Evolutionary conservation across 53 echinoderm and acorn worm genomes (phyloP).

Genomic region (Apostichopus leukothele): DNA sequence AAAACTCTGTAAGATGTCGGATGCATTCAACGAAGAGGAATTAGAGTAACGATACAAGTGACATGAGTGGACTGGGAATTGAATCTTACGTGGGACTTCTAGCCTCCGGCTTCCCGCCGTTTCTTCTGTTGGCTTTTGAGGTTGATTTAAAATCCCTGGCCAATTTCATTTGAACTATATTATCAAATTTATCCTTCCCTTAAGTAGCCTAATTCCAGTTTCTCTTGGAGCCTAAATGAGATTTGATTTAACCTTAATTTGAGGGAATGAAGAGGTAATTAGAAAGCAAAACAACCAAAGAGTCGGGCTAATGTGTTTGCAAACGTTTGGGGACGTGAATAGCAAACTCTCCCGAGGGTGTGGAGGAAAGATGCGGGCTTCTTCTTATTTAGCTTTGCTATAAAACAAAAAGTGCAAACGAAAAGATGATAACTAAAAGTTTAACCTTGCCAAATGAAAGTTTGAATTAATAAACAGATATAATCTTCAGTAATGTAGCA

Average conservation of each 20-base stretch:
- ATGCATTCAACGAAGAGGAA: slow-evolving; percentile 4
- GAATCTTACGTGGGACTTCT: slow-evolving; percentile 11
- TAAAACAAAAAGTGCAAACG: neutral
- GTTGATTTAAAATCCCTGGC: slow-evolving; percentile 43
- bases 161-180: slow-evolving; percentile 33
- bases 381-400: neutral
- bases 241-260: slow-evolving; percentile 51
- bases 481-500: neutral
- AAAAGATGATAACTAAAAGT: neutral
- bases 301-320: slow-evolving; percentile 46
- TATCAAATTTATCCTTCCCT: slow-evolving; percentile 50
- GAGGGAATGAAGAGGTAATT: slow-evolving; percentile 40
- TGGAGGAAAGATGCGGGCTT: neutral
- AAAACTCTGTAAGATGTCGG: slow-evolving; percentile 10
- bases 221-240: slow-evolving; percentile 50
- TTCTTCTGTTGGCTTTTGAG: slow-evolving; percentile 42
- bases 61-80: slow-evolving; percentile 34
- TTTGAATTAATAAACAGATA: neutral
- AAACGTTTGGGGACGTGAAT: slow-evolving; percentile 43
- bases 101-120: slow-evolving; percentile 42
- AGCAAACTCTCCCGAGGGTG: slow-evolving; percentile 41
- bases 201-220: slow-evolving; percentile 49
- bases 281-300: slow-evolving; percentile 48
- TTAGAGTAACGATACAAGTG: slow-evolving; percentile 40
- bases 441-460: neutral